Conservation (phyloP, 2,888 invertebrate genomes). For the Cantharis rufa region DNA sequence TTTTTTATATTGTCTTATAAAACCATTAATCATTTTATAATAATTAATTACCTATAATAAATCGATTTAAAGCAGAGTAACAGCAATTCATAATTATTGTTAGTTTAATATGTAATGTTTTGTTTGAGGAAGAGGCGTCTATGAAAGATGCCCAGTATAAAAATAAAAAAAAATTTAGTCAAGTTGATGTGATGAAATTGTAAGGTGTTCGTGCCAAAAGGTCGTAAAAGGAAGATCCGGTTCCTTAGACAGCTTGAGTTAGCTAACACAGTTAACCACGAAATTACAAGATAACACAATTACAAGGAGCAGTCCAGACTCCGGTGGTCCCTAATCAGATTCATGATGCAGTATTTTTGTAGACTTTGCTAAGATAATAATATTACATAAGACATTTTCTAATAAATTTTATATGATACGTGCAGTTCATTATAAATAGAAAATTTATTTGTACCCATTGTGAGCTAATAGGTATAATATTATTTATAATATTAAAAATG, state of each 20-base stretch:
- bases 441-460: not conserved
- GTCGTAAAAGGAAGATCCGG: slow-evolving; percentile 26
- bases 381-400: not conserved
- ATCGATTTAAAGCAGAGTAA: not conserved
- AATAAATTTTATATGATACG: not conserved
- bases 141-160: not conserved
- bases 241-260: slow-evolving; percentile 34
- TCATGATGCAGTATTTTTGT: slow-evolving; percentile 21
- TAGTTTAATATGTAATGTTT: not conserved
- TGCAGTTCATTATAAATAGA: not conserved
- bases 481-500: no score
- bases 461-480: not conserved
- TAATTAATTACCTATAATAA: not conserved
- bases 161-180: slow-evolving; percentile 10
- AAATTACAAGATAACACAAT: slow-evolving; percentile 38
- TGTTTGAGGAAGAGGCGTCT: not conserved
- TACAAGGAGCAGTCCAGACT: slow-evolving; percentile 29
- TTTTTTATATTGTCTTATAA: not conserved
- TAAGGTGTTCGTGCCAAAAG: slow-evolving; percentile 28
- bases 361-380: slow-evolving; percentile 14
- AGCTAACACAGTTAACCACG: slow-evolving; percentile 36
- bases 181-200: slow-evolving; percentile 19
- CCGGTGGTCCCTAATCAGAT: slow-evolving; percentile 18
- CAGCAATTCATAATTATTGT: not conserved
- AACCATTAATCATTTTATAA: not conserved